Evolutionary conservation across 2,888 invertebrate species (phyloP), one percentile per base, ranked within the genome.

Genomic region (Limenitis camilla): DNA sequence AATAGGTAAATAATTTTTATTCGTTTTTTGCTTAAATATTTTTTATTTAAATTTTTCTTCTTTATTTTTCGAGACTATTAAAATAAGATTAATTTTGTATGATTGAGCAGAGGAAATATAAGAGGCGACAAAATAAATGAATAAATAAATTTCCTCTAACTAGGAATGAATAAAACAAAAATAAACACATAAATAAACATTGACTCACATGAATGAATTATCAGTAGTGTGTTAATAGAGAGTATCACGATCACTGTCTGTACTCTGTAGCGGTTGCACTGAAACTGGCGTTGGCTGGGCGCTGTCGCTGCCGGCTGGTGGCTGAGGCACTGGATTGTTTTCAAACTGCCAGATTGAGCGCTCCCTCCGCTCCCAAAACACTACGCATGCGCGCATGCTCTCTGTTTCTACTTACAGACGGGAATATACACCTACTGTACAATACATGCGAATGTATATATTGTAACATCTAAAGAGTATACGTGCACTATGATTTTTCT

Each of bases 171-270:
- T 36, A 8, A 35, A 5, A 1, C 28, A 6, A 4, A 36, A 39
- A 38, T 6, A 7, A 6, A 49, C 35, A 52, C 46, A n/a, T n/a
- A 53, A 56, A 56, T 45, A 56, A 47, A 50, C 40, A 53, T 50
- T 52, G 53, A 59, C 59, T 59, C 50, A 59, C 59, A 56, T 52
- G 39, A 50, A 54, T 52, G 39, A 50, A 49, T 48, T 43, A 40
- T 64, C 65, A 33, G n/a, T 19, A 33, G 8, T 44, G 30, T 35
- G 45, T 66, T 67, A 65, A 65, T 68, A 63, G 66, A 72, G 76
- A 75, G 75, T 72, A 75, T 77, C 78, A 80, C 75, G 72, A 67
- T 66, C 60, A 68, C 64, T 43, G 11, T 27, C 60, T 62, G 64
- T 54, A 56, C 19, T 19, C 19, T 19, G 19, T 19, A 19, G 19